Conservation (phyloP, 2,113 vertebrate genomes). For the Cebus imitator region DNA sequence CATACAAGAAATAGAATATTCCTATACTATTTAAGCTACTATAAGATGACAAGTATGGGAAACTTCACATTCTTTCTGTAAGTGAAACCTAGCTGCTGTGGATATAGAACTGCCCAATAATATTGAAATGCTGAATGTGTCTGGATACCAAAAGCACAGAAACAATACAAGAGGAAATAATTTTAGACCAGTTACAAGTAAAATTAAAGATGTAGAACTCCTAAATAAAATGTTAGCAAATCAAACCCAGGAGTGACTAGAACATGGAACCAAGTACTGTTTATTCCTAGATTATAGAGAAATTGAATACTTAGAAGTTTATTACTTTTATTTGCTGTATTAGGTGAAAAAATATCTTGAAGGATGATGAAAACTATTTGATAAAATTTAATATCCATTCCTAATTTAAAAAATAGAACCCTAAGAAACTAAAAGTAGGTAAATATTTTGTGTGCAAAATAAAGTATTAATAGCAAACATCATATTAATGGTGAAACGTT, state of each 20-base stretch:
- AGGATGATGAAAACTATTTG: neutral
- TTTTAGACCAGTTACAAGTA: neutral
- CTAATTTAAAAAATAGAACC: neutral
- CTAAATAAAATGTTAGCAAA: neutral
- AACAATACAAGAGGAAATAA: neutral
- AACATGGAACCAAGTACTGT: neutral
- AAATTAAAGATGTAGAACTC: neutral
- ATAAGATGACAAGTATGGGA: neutral
- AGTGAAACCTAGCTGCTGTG: neutral
- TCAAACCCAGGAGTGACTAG: neutral
- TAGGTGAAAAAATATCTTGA: neutral
- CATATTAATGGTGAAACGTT: neutral
- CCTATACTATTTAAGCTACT: neutral
- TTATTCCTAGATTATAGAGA: neutral
- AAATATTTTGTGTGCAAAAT: neutral
- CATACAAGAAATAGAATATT: neutral
- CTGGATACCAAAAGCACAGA: neutral
- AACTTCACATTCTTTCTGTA: neutral
- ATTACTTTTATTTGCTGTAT: neutral
- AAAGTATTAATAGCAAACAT: neutral
- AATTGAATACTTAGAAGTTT: neutral
- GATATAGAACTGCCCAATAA: neutral
- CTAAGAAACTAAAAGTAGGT: neutral
- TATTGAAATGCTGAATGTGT: neutral
- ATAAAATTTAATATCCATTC: neutral